A percentile compares a stretch with the other conserved stretches of the same genome.
Conservation (phyloP, 2,888 invertebrate species). For the Ichneumoninae sp. region DNA sequence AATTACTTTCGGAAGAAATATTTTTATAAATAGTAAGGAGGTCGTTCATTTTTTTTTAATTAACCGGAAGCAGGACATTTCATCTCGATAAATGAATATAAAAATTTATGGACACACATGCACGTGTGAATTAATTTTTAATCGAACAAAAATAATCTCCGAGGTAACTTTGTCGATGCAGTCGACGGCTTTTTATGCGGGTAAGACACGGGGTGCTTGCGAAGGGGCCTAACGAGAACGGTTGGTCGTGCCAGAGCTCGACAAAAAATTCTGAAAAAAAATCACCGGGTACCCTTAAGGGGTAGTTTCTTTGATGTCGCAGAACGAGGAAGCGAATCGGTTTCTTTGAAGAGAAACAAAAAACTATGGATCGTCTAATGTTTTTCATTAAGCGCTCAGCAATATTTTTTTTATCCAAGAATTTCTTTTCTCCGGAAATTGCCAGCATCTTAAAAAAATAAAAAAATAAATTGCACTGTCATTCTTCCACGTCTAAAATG, state of each 20-base stretch:
- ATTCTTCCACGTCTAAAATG: neutral
- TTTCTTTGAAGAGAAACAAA: neutral
- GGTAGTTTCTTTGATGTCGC: neutral
- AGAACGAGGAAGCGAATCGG: neutral
- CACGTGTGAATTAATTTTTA: too few species aligned
- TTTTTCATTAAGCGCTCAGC: neutral
- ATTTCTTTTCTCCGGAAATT: neutral
- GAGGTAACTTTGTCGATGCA: too few species aligned
- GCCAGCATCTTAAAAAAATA: neutral
- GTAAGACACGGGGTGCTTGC: neutral
- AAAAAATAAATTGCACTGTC: neutral
- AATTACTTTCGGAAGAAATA: too few species aligned
- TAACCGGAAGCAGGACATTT: too few species aligned
- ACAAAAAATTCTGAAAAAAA: neutral
- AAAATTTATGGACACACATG: too few species aligned
- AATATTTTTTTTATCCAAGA: neutral
- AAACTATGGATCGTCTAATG: neutral
- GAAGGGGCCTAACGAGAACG: neutral
- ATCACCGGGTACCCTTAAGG: neutral
- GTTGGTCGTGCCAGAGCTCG: neutral
- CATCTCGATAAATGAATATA: too few species aligned
- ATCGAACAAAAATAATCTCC: too few species aligned
- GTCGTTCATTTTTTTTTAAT: too few species aligned
- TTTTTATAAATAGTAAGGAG: too few species aligned
- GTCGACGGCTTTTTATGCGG: too few species aligned